These are phyloP conservation scores for Rosalia funebris DNA, from an alignment of 2,888 invertebrate genomes.

Conservation along the genomic window DNA sequence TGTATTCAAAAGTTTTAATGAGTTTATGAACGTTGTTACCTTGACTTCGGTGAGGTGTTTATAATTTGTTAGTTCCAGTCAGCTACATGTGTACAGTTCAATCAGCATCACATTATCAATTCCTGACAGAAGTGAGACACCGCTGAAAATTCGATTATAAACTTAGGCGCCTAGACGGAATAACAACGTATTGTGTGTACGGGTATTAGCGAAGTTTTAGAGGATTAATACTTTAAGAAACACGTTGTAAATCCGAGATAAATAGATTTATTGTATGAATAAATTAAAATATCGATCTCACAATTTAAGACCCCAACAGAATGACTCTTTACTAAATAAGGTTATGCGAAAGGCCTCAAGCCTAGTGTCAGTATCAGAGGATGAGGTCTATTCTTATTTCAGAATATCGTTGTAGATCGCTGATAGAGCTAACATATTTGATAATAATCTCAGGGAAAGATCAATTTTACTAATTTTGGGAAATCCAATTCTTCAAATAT, in stretches of 20 bases:
- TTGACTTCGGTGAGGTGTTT: background rate
- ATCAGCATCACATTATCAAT: background rate
- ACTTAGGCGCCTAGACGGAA: background rate
- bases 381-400: no score
- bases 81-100: background rate
- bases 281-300: constrained; percentile 3
- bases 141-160: background rate
- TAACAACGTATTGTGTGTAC: background rate
- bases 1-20: background rate
- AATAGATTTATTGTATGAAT: background rate
- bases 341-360: no score
- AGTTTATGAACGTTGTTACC: background rate
- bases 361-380: no score
- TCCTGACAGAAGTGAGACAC: background rate
- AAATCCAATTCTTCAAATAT: no score
- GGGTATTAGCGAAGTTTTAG: background rate
- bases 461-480: no score
- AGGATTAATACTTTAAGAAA: background rate
- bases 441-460: no score
- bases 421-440: no score
- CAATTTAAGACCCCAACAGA: no score
- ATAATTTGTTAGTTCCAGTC: background rate
- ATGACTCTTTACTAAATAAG: no score
- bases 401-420: no score
- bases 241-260: background rate